Percentiles rank a stretch among this genome's conserved stretches.
phyloP scores from a whole-genome alignment of 2,113 vertebrate species.

The Haemorhous mexicanus region DNA sequence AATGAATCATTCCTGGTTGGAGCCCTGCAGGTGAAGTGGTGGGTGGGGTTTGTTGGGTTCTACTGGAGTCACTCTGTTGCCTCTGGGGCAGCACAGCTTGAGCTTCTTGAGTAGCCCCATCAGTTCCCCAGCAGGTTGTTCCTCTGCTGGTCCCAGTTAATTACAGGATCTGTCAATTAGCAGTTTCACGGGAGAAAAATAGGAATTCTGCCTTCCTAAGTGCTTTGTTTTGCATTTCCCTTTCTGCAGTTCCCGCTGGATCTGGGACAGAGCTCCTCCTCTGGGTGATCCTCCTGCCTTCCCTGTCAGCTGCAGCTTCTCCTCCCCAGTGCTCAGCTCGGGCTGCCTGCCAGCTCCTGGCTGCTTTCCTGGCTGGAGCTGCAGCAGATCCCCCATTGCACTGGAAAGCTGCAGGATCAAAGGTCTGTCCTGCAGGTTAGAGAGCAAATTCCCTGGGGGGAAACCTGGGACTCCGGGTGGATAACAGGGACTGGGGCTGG shows the following conservation, averaged over 20 bases:
- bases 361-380: not conserved
- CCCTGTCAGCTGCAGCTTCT: not conserved
- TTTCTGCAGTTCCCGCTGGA: not conserved
- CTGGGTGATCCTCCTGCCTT: not conserved
- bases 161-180: not conserved
- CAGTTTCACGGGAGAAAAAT: rapidly evolving
- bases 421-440: not conserved
- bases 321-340: rapidly evolving
- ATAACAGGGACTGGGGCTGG: not conserved
- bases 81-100: not conserved
- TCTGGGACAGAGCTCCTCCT: not conserved
- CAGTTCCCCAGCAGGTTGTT: rapidly evolving
- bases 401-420: not conserved
- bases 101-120: not conserved
- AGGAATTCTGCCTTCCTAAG: rapidly evolving
- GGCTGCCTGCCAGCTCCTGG: not conserved
- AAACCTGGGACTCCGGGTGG: rapidly evolving
- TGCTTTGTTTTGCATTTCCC: not conserved
- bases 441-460: rapidly evolving
- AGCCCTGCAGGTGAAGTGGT: not conserved
- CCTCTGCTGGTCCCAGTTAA: not conserved
- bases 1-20: rapidly evolving
- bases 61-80: not conserved
- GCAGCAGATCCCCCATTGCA: not conserved
- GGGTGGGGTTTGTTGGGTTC: too few species aligned